Evolutionary conservation across 1,140 invertebrate genomes (phyloP).

Genomic region (Eupeodes corollae): DNA sequence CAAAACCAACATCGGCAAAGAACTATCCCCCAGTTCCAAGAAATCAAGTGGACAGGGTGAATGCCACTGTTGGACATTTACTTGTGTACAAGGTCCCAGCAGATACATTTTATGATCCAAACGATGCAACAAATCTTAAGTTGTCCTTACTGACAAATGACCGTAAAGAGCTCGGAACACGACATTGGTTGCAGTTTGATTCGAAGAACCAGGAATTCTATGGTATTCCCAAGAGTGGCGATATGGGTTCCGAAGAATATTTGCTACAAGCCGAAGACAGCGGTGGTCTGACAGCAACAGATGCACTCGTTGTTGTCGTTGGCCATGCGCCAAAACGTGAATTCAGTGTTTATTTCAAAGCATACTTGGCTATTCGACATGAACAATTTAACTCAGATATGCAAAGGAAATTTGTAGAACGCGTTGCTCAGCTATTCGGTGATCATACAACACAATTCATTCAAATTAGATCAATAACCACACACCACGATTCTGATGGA

Average conservation of each 20-base stretch:
- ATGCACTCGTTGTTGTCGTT: constrained; percentile 69
- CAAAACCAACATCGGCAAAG: constrained; percentile 42
- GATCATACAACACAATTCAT: constrained; percentile 63
- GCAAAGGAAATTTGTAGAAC: constrained; percentile 68
- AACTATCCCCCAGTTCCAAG: constrained; percentile 64
- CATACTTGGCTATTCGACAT: constrained; percentile 63
- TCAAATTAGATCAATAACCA: constrained; percentile 44
- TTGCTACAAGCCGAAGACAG: constrained; percentile 57
- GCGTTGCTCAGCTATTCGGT: constrained; percentile 60
- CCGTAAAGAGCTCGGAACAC: constrained; percentile 48
- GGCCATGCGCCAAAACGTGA: constrained; percentile 41
- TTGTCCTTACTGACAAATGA: constrained; percentile 63
- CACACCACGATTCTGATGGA: constrained; percentile 24
- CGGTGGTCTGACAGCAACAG: constrained; percentile 56
- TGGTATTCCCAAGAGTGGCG: constrained; percentile 59
- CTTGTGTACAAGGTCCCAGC: constrained; percentile 68
- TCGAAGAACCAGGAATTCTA: constrained; percentile 79
- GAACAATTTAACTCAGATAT: constrained; percentile 59
- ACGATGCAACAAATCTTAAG: constrained; percentile 66
- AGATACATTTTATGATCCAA: constrained; percentile 82
- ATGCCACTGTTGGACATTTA: constrained; percentile 65
- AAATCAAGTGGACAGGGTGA: constrained; percentile 75
- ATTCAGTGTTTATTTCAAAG: constrained; percentile 61
- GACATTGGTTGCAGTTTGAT: constrained; percentile 86
- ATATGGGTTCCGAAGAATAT: constrained; percentile 63